Conservation (phyloP, 2,797 vertebrate species). For the Distichodus sexfasciatus region DNA sequence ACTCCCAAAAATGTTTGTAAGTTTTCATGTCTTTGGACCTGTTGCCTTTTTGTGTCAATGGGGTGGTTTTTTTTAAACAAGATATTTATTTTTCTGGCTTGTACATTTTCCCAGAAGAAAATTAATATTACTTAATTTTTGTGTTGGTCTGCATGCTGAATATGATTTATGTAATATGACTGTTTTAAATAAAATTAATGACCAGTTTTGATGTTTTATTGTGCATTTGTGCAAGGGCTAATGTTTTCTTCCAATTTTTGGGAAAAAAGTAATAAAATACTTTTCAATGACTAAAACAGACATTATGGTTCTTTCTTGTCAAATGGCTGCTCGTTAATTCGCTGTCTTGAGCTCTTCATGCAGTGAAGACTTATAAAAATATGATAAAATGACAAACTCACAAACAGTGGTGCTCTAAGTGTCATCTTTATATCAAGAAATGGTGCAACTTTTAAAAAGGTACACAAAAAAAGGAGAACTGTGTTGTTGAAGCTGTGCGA, state of each 20-base stretch:
- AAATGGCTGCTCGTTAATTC: no score
- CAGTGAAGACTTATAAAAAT: background rate
- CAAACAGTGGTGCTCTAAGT: constrained; percentile 31
- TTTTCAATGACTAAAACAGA: constrained; percentile 47
- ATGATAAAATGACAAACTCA: constrained; percentile 13
- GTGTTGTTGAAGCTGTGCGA: constrained; percentile 29
- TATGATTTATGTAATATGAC: constrained; percentile 67
- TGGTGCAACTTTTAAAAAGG: constrained; percentile 35
- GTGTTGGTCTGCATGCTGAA: constrained; percentile 72
- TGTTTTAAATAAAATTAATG: constrained; percentile 56
- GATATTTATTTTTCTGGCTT: constrained; percentile 76
- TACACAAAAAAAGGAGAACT: constrained; percentile 23
- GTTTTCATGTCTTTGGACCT: constrained; percentile 70
- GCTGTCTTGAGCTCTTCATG: no score
- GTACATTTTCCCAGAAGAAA: constrained; percentile 57
- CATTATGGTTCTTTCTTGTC: no score
- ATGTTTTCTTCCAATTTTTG: constrained; percentile 68
- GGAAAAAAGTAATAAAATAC: constrained; percentile 55
- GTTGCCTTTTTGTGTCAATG: constrained; percentile 76
- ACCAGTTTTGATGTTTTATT: constrained; percentile 53
- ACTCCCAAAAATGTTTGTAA: constrained; percentile 50
- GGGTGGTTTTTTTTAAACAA: constrained; percentile 74
- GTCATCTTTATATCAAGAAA: constrained; percentile 50
- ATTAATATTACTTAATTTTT: constrained; percentile 71
- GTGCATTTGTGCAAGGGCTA: constrained; percentile 79